A percentile compares a stretch with the other conserved stretches of the same genome.
These are phyloP conservation scores for Tragelaphus imberbis DNA, from an alignment of 2,113 vertebrate species.

Conservation along the genomic window DNA sequence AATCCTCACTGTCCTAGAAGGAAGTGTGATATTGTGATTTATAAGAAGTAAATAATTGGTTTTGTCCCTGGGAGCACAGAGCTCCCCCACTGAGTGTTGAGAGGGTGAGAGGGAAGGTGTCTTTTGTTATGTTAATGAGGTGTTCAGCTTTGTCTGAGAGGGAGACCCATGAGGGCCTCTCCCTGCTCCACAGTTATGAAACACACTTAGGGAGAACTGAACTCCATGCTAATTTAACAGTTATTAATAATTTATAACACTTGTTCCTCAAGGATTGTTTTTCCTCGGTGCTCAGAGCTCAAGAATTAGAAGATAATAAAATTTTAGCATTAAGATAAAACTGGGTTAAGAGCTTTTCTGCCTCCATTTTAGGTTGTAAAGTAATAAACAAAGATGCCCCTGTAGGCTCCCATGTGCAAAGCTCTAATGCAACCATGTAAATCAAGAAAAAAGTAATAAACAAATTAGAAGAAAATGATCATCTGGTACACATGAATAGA, in stretches of 20 bases:
- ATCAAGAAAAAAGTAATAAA: slow-evolving; percentile 27
- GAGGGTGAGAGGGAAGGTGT: neutral
- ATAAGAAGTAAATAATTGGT: neutral
- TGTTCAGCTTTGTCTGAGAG: neutral
- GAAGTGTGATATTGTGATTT: neutral
- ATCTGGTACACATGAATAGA: slow-evolving; percentile 4
- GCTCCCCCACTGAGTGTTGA: neutral
- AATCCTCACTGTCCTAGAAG: neutral
- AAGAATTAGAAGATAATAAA: slow-evolving; percentile 23
- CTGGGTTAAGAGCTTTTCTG: slow-evolving; percentile 36
- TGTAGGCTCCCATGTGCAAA: neutral
- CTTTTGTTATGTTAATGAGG: neutral
- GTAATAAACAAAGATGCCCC: slow-evolving; percentile 31
- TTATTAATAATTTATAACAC: slow-evolving; percentile 54
- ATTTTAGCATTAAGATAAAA: slow-evolving; percentile 48
- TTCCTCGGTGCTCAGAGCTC: neutral
- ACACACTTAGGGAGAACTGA: neutral
- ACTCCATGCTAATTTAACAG: slow-evolving; percentile 34
- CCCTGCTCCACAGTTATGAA: neutral
- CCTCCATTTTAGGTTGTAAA: slow-evolving; percentile 34
- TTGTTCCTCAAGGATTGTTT: slow-evolving; percentile 28
- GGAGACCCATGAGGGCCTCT: neutral
- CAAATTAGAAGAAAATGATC: slow-evolving; percentile 29
- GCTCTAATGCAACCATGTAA: slow-evolving; percentile 33
- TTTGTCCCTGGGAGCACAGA: neutral